Evolutionary conservation across 2,888 invertebrate genomes (phyloP).

Genomic region (Apodemia mormo): DNA sequence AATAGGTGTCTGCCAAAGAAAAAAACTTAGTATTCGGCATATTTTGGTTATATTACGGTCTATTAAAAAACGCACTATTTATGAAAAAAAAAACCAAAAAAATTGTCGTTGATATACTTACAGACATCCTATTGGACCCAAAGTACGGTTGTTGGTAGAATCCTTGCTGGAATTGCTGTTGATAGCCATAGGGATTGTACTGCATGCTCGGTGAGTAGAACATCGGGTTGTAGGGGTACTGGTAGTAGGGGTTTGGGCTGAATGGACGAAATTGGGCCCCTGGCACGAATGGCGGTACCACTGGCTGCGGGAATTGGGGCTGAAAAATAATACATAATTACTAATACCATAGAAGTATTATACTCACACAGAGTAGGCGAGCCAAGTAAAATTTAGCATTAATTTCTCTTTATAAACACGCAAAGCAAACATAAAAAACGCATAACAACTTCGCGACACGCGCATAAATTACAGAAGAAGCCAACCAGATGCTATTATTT

Average conservation of each 20-base stretch:
- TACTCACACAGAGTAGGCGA: conserved; percentile 52
- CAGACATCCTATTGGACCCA: conserved; percentile 77
- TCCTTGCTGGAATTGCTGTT: conserved; percentile 56
- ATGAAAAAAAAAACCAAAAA: too few species aligned
- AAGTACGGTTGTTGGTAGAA: conserved; percentile 70
- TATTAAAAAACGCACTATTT: too few species aligned
- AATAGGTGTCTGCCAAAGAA: too few species aligned
- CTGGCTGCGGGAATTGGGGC: conserved; percentile 29
- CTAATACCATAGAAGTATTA: conserved; percentile 29
- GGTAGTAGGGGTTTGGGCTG: conserved; percentile 66
- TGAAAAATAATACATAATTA: not conserved
- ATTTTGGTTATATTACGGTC: too few species aligned
- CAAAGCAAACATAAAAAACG: too few species aligned
- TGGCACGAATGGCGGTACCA: conserved; percentile 49
- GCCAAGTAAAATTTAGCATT: too few species aligned
- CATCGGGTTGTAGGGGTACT: conserved; percentile 70
- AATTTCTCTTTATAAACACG: too few species aligned
- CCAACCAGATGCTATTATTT: too few species aligned
- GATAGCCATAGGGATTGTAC: conserved; percentile 72
- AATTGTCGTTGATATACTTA: conserved; percentile 50
- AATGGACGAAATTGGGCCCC: conserved; percentile 74
- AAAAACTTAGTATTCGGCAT: too few species aligned
- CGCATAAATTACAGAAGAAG: too few species aligned
- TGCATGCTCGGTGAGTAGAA: conserved; percentile 62
- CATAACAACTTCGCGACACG: too few species aligned